Evolutionary conservation across 2,888 invertebrate genomes (phyloP), one percentile per base, ranked within the genome.

Genomic region (Platycheirus rosarum): DNA sequence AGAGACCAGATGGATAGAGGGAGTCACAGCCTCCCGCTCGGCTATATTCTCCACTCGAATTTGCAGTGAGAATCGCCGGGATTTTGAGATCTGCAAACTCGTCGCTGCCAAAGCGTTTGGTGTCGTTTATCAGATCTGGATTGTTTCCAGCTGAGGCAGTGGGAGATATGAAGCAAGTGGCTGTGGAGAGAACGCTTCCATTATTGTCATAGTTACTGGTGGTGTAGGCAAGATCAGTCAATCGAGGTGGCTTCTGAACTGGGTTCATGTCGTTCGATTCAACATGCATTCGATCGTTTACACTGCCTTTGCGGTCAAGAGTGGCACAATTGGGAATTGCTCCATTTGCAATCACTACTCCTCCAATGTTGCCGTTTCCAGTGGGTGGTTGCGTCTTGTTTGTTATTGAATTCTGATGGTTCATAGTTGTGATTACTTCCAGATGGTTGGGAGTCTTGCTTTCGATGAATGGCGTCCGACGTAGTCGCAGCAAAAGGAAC

Each of bases 71-170:
- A 29, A 88, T 87, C 2, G 87, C 85, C 0, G 90, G 88, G 26
- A 89, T 87, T 42, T 88, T 88, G 1, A 89, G 85, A 40, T 90
- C 89, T 0, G 89, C 87, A 60, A 91, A 89, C 76, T 92, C 92
- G 14, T 91, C 91, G 77, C 92, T 92, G 79, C 93, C 94, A 75
- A 93, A 93, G 53, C 93, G 92, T 88, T 94, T 93, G 3, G 96
- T 96, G 88, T 96, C 96, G 87, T 95, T 95, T 87, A 97, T 96
- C 84, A 97, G 92, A 89, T 96, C 96, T 2, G 96, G 96, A 89
- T 96, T 96, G 86, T 96, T 96, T 86, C 93, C 93, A 84, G 94
- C 93, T 85, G 94, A 93, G 40, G 94, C 94, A 42, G 95, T 94
- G 32, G 95, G 95, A 23, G 95, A 95, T 20, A 95, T 94, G 86